A percentile compares a stretch with the other conserved stretches of the same genome.
Conservation (phyloP, 2,797 vertebrate genomes). For the Chlorospingus semifuscus region DNA sequence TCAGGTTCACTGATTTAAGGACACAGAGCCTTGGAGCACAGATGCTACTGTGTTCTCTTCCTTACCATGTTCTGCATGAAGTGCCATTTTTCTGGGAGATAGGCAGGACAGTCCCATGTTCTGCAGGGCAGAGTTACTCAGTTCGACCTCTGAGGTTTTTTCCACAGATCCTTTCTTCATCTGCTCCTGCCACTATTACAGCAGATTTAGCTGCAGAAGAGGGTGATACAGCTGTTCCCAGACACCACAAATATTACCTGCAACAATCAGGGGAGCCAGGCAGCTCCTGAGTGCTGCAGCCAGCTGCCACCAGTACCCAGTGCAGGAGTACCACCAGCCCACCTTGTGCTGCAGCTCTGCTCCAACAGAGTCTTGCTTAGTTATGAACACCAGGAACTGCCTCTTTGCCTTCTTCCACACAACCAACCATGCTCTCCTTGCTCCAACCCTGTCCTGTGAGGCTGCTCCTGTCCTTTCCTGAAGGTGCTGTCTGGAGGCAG, state of each 20-base stretch:
- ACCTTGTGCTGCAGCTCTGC: not conserved
- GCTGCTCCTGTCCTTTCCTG: not conserved
- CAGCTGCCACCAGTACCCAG: not conserved
- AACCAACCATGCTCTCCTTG: not conserved
- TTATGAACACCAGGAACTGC: not conserved
- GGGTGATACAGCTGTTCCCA: not conserved
- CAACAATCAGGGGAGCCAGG: not conserved
- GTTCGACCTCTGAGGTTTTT: not conserved
- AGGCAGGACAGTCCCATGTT: slow-evolving; percentile 29
- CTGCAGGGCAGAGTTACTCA: not conserved
- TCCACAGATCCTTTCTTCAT: not conserved
- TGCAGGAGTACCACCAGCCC: not conserved
- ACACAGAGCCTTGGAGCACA: not conserved
- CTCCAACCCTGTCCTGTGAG: not conserved
- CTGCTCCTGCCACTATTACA: not conserved
- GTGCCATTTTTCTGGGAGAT: slow-evolving; percentile 3
- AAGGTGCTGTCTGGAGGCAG: not conserved
- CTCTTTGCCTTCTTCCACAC: not conserved
- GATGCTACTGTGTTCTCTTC: not conserved
- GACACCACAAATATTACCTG: not conserved
- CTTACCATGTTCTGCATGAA: slow-evolving; percentile 24
- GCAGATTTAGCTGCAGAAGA: not conserved
- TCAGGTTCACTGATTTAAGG: slow-evolving; percentile 55
- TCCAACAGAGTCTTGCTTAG: not conserved
- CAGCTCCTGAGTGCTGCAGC: not conserved